Percentiles rank a stretch among this genome's conserved stretches.
These are phyloP conservation scores for Reinhardtius hippoglossoides DNA, from an alignment of 2,113 vertebrate genomes.

Conservation along the genomic window DNA sequence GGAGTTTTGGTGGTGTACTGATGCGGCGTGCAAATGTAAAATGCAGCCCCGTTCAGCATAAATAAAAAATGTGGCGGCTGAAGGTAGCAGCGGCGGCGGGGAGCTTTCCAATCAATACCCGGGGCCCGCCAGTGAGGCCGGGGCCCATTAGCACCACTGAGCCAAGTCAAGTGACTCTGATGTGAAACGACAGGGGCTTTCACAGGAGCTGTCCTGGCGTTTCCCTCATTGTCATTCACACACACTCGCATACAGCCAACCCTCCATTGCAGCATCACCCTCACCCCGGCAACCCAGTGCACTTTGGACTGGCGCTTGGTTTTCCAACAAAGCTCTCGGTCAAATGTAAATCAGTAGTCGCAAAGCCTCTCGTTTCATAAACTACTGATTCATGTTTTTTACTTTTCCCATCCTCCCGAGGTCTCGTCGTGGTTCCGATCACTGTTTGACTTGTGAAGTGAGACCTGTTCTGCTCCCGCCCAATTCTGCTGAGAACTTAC, in stretches of 20 bases:
- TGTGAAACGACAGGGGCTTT: conserved; percentile 76
- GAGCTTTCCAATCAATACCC: conserved; percentile 63
- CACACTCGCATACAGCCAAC: background rate
- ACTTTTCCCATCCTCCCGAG: background rate
- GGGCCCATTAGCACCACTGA: conserved; percentile 67
- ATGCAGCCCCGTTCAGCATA: background rate
- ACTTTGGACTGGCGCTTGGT: too few relatives aligned
- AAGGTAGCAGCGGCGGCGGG: conserved; percentile 28
- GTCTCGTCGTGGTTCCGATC: background rate
- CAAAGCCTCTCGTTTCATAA: background rate
- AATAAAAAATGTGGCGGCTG: conserved; percentile 37
- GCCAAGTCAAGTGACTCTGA: conserved; percentile 68
- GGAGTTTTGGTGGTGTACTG: background rate
- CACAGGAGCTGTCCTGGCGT: conserved; percentile 56
- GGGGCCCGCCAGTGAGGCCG: conserved; percentile 34
- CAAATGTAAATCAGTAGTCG: background rate
- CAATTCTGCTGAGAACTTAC: too few relatives aligned
- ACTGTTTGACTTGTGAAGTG: background rate
- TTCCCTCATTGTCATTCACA: conserved; percentile 53
- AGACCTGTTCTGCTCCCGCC: too few relatives aligned
- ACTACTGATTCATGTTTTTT: background rate
- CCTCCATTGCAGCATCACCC: conserved; percentile 27
- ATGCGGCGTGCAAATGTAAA: conserved; percentile 7
- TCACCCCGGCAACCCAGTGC: background rate
- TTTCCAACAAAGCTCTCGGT: too few relatives aligned